These are phyloP conservation scores for Spodoptera litura DNA, from an alignment of 1,140 invertebrate genomes.

Conservation along the genomic window DNA sequence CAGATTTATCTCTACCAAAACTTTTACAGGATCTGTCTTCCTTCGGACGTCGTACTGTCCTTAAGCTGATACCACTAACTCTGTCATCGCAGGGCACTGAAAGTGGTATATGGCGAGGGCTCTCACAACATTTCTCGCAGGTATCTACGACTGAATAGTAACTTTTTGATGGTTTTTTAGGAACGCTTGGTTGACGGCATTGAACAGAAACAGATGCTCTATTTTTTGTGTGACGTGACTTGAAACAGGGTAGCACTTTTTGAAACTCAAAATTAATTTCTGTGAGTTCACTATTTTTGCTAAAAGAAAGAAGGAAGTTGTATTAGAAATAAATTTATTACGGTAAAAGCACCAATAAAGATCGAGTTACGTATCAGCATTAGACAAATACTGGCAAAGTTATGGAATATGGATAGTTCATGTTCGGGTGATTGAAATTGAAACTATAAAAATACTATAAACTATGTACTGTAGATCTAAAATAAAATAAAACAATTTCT, in stretches of 20 bases:
- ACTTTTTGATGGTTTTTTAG: neutral
- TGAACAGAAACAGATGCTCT: neutral
- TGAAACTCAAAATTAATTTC: constrained; percentile 33
- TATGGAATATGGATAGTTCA: too few relatives aligned
- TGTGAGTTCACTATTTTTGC: constrained; percentile 25
- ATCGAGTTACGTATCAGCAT: too few relatives aligned
- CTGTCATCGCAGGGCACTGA: neutral
- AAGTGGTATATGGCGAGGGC: too few relatives aligned
- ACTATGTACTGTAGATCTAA: too few relatives aligned
- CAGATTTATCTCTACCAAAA: constrained; percentile 31
- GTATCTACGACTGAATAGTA: too few relatives aligned
- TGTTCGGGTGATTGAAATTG: too few relatives aligned
- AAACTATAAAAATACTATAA: too few relatives aligned
- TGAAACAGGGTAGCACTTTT: constrained; percentile 7
- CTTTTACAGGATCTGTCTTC: neutral
- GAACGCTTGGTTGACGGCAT: neutral
- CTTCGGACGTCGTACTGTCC: neutral
- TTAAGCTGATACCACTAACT: neutral
- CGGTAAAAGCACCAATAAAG: too few relatives aligned
- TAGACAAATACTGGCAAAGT: too few relatives aligned
- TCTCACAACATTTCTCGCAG: too few relatives aligned
- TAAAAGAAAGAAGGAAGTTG: constrained; percentile 19
- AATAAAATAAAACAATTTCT: too few relatives aligned
- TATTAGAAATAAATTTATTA: neutral
- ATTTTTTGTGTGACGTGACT: constrained; percentile 3